phyloP scores from a whole-genome alignment of 2,888 invertebrate species.

The Drosophila kambysellisi region DNA sequence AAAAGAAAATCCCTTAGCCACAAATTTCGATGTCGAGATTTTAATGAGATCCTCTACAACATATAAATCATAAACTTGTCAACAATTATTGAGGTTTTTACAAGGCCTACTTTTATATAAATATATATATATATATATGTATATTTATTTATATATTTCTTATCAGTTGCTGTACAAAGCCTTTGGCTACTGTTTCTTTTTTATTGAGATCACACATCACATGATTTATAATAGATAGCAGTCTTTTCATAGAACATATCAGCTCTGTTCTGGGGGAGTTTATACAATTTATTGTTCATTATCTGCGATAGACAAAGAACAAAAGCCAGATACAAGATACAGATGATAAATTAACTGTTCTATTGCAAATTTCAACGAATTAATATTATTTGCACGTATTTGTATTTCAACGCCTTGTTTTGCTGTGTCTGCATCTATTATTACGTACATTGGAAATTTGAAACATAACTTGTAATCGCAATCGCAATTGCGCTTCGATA shows the following conservation, averaged over 20 bases:
- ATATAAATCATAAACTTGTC: background rate
- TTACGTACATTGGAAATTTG: slow-evolving; percentile 16
- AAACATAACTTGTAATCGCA: slow-evolving; percentile 28
- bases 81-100: background rate
- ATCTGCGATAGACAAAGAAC: slow-evolving; percentile 21
- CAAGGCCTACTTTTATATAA: background rate
- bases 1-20: background rate
- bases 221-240: slow-evolving; percentile 19
- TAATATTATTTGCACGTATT: slow-evolving; percentile 44
- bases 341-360: slow-evolving; percentile 22
- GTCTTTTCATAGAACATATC: slow-evolving; percentile 8
- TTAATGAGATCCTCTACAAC: background rate
- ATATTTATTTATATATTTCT: background rate
- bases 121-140: background rate
- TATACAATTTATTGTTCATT: slow-evolving; percentile 10
- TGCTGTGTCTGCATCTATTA: background rate
- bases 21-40: background rate
- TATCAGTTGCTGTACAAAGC: slow-evolving; percentile 1
- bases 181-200: background rate
- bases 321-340: slow-evolving; percentile 9
- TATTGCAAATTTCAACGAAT: slow-evolving; percentile 14
- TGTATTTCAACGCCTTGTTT: slow-evolving; percentile 13
- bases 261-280: background rate
- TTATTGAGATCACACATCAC: background rate
- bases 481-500: slow-evolving; percentile 37